Evolutionary conservation across 2,113 vertebrate genomes (phyloP), one percentile per base, ranked within the genome.

Genomic region (Herpailurus yagouaroundi): DNA sequence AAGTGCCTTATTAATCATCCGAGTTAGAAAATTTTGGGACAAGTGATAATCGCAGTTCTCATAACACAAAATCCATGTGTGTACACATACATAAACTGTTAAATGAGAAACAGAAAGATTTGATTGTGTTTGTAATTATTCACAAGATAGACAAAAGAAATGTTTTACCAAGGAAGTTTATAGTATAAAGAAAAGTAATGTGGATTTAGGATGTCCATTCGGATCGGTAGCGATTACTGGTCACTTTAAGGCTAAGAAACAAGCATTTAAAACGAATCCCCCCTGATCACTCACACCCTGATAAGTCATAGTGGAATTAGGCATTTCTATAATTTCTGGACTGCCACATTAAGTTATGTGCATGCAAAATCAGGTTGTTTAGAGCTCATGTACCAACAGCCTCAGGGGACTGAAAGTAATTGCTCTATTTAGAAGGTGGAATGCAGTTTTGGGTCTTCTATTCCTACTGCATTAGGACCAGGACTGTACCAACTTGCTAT

Each of bases 171-270:
- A 66, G 1, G 2, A 45, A 11, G 16, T 36, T 74, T 89, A 77
- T 60, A 71, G 64, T 81, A 33, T 21, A 85, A 82, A 71, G 21
- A 89, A 87, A 92, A 93, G 4, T 23, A 45, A 87, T 29, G 1
- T 36, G 1, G 76, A 48, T 89, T 96, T 79, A 90, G 41, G 15
- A 23, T 15, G 12, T 88, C 27, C 57, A 36, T 60, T 91, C 31
- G 83, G 1, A 80, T 92, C 41, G 69, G 48, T 76, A 38, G 18
- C 74, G 12, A 14, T 86, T 52, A 50, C 25, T 77, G 23, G 41
- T 68, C 29, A 81, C 92, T 95, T 92, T 84, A 89, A 94, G 25
- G 6, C 48, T 63, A 94, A 88, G 93, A 25, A 95, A 84, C 3
- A 83, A 45, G 3, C 89, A 33, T 74, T 94, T 87, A 76, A 89